phyloP scores from a whole-genome alignment of 2,113 vertebrate species.

The Cavia aperea region DNA sequence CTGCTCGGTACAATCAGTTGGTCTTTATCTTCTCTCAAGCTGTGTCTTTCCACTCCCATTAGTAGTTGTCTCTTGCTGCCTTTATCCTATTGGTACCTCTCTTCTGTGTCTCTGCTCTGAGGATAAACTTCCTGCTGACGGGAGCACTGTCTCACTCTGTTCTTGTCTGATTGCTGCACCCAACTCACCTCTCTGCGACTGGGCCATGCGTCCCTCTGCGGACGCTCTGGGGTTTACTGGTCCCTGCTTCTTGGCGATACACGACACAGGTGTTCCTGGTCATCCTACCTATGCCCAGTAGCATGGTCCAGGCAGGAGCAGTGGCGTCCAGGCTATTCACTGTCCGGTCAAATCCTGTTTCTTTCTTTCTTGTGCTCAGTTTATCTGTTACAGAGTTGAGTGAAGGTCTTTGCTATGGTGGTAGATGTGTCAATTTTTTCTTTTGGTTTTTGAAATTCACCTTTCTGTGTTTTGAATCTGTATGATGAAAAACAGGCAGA shows the following conservation, averaged over 20 bases:
- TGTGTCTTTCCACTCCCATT: neutral
- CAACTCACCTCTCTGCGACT: neutral
- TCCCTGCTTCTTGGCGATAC: neutral
- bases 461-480: neutral
- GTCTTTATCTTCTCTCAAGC: neutral
- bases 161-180: neutral
- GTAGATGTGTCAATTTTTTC: neutral
- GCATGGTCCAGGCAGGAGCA: neutral
- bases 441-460: conserved; percentile 6
- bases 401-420: neutral
- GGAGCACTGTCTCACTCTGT: neutral
- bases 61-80: neutral
- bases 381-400: neutral
- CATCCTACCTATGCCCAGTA: neutral
- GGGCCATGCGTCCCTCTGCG: neutral
- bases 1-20: neutral
- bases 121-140: neutral
- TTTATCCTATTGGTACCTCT: neutral
- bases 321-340: neutral
- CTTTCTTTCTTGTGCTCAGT: neutral
- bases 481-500: neutral
- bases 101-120: neutral
- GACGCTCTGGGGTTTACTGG: neutral
- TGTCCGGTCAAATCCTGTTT: neutral
- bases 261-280: neutral